phyloP scores from a whole-genome alignment of 2,113 vertebrate genomes.

The Pteropus alecto region DNA sequence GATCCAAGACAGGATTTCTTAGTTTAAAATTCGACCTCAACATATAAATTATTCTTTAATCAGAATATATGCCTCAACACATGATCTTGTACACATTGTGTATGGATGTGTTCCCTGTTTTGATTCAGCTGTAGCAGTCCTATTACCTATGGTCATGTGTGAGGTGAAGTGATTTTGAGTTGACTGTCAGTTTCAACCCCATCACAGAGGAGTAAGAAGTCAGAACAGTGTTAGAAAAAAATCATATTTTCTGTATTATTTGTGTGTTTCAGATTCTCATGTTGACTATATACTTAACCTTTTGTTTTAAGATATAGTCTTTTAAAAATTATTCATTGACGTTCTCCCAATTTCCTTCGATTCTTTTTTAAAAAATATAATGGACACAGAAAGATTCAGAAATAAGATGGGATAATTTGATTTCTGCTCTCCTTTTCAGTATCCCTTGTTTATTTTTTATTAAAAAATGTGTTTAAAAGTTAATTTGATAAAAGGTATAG shows the following conservation, averaged over 20 bases:
- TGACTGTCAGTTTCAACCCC: background rate
- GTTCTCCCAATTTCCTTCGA: background rate
- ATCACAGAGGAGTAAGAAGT: background rate
- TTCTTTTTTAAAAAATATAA: background rate
- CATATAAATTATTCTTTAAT: background rate
- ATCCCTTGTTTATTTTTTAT: background rate
- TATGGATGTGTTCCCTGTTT: background rate
- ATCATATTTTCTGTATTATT: background rate
- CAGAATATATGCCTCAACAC: background rate
- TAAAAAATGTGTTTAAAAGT: background rate
- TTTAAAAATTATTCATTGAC: background rate
- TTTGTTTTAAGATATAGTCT: background rate
- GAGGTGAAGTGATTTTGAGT: background rate
- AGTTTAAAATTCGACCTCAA: background rate
- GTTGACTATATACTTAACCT: background rate
- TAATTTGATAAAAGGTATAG: background rate
- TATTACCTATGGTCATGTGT: background rate
- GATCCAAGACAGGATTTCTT: background rate
- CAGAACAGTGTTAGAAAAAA: background rate
- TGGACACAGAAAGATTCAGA: background rate
- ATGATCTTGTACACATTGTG: background rate
- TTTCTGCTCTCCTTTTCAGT: background rate
- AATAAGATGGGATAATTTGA: background rate
- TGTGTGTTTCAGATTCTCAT: background rate
- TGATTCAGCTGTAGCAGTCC: background rate